A percentile compares a stretch with the other conserved stretches of the same genome.
These are phyloP conservation scores for Xiphophorus couchianus DNA, from an alignment of 2,113 vertebrate species.

Conservation along the genomic window DNA sequence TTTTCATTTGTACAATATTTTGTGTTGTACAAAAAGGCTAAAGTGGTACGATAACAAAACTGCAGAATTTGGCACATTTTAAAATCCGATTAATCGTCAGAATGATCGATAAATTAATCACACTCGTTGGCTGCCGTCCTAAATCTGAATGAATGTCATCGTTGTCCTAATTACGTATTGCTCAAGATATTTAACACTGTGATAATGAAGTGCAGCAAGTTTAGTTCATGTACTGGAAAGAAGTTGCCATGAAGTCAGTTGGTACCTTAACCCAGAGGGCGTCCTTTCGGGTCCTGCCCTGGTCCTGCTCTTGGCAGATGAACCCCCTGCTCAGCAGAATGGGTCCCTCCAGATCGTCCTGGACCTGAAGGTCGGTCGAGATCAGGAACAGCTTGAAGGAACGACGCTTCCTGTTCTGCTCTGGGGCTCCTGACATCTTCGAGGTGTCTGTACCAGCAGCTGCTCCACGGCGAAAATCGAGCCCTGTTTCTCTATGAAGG, in stretches of 20 bases:
- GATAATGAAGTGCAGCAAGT: too few species aligned
- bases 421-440: slow-evolving; percentile 71
- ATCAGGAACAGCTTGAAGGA: slow-evolving; percentile 72
- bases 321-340: slow-evolving; percentile 75
- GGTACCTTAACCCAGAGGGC: slow-evolving; percentile 77
- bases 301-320: slow-evolving; percentile 76
- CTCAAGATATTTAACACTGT: too few species aligned
- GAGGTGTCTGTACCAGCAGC: background rate
- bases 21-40: too few species aligned
- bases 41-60: too few species aligned
- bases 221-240: too few species aligned
- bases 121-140: too few species aligned
- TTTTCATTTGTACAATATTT: too few species aligned
- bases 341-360: slow-evolving; percentile 77
- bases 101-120: too few species aligned
- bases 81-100: too few species aligned
- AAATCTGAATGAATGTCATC: too few species aligned
- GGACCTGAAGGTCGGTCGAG: slow-evolving; percentile 66
- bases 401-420: slow-evolving; percentile 62
- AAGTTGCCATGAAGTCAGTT: background rate
- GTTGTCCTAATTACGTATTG: too few species aligned
- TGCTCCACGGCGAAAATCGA: background rate
- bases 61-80: too few species aligned
- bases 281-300: slow-evolving; percentile 51
- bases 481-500: slow-evolving; percentile 1